Conservation (phyloP, 2,113 vertebrate genomes). For the Psophia crepitans region DNA sequence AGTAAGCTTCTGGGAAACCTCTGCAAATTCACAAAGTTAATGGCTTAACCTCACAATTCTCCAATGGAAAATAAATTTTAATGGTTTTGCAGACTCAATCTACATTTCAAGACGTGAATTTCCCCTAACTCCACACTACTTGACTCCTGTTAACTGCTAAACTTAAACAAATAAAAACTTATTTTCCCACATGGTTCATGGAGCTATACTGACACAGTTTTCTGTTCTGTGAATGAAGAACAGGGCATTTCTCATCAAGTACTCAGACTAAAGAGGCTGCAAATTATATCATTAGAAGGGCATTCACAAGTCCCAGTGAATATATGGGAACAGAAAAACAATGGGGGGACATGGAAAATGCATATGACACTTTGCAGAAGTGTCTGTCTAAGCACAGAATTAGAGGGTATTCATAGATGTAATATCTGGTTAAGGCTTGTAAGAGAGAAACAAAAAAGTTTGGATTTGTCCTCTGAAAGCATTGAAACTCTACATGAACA, state of each 20-base stretch:
- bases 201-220: neutral
- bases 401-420: neutral
- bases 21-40: constrained; percentile 71
- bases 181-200: constrained; percentile 21
- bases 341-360: neutral
- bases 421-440: neutral
- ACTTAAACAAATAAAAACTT: constrained; percentile 59
- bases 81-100: constrained; percentile 56
- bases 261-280: constrained; percentile 1
- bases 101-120: constrained; percentile 24
- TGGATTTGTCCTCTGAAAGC: neutral
- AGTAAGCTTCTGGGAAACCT: constrained; percentile 72
- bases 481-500: neutral
- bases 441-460: neutral
- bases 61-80: constrained; percentile 68
- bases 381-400: neutral
- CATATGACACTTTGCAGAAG: neutral
- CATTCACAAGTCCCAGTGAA: constrained; percentile 1
- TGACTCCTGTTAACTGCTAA: constrained; percentile 51
- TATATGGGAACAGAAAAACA: neutral
- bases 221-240: neutral
- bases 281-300: neutral
- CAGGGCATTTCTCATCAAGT: neutral
- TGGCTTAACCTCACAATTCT: constrained; percentile 71
- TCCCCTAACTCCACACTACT: constrained; percentile 31